phyloP scores from a whole-genome alignment of 1,140 invertebrate genomes.

The Drosophila suzukii region DNA sequence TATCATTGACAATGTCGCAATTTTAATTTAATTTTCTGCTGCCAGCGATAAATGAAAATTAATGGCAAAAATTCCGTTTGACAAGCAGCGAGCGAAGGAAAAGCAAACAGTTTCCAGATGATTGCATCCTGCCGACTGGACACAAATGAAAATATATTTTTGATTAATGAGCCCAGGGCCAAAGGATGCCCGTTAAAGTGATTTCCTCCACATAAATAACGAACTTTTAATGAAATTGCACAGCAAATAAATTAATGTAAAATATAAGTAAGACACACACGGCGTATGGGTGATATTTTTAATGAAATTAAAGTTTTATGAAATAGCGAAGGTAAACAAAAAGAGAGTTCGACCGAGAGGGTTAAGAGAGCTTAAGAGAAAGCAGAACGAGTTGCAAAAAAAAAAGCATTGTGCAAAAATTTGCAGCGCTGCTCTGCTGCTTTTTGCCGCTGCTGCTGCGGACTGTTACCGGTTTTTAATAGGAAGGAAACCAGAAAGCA shows the following conservation, averaged over 20 bases:
- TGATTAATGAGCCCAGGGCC: constrained; percentile 64
- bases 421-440: constrained; percentile 39
- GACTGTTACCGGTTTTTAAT: constrained; percentile 60
- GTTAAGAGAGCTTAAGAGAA: constrained; percentile 28
- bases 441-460: constrained; percentile 4
- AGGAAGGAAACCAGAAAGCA: constrained; percentile 77
- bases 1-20: constrained; percentile 16
- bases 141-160: constrained; percentile 52
- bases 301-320: not conserved
- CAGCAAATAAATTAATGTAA: constrained; percentile 8
- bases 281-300: constrained; percentile 51
- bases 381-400: constrained; percentile 22
- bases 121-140: constrained; percentile 42
- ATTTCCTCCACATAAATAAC: constrained; percentile 18
- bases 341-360: constrained; percentile 1
- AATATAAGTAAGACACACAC: constrained; percentile 7
- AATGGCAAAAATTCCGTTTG: constrained; percentile 57
- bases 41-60: constrained; percentile 63
- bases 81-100: constrained; percentile 37
- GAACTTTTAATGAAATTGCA: constrained; percentile 12
- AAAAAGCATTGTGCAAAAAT: constrained; percentile 35
- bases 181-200: constrained; percentile 20
- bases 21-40: constrained; percentile 37
- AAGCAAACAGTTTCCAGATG: constrained; percentile 60
- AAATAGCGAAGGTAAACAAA: constrained; percentile 21